These are phyloP conservation scores for Neomonachus schauinslandi DNA, from an alignment of 2,113 vertebrate genomes.

Conservation along the genomic window DNA sequence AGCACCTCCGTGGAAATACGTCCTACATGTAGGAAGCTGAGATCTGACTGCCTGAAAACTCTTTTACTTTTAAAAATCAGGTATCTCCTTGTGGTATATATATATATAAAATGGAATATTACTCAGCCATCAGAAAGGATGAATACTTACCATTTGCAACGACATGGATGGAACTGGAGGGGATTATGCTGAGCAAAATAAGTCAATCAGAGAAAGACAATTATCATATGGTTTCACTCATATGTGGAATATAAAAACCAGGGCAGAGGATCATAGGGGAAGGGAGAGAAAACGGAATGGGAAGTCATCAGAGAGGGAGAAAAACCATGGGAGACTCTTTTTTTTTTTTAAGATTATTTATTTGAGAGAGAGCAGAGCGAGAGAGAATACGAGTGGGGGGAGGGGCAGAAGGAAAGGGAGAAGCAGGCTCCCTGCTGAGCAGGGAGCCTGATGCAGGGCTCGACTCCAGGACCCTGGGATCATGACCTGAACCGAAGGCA, in stretches of 20 bases:
- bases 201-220: background rate
- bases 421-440: too few species aligned
- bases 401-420: too few species aligned
- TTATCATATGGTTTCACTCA: background rate
- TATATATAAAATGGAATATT: background rate
- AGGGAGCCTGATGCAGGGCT: too few species aligned
- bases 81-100: background rate
- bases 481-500: too few species aligned
- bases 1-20: background rate
- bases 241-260: background rate
- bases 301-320: background rate
- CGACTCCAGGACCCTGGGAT: too few species aligned
- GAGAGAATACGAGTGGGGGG: too few species aligned
- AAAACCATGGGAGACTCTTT: background rate
- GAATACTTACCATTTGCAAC: background rate
- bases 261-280: background rate
- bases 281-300: background rate
- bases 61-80: slow-evolving; percentile 1
- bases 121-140: background rate
- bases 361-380: too few species aligned
- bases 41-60: background rate
- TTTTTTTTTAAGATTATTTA: background rate
- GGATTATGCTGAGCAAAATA: background rate
- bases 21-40: background rate
- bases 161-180: background rate